Evolutionary conservation across 2,888 invertebrate genomes (phyloP).

Genomic region (Anagyrus pseudococci): DNA sequence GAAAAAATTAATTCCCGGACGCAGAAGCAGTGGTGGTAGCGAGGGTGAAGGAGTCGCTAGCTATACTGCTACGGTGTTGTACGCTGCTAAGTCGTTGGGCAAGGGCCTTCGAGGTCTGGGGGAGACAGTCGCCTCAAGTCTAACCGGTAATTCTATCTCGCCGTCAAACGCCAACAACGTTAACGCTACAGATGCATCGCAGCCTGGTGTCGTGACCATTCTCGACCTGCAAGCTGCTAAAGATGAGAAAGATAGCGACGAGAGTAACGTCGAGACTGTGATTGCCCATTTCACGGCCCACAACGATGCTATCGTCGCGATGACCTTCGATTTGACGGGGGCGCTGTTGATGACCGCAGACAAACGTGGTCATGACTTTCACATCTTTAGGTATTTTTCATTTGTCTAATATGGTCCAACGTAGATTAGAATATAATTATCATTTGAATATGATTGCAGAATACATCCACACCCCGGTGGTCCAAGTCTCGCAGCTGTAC

Average conservation of each 20-base stretch:
- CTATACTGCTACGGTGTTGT: constrained; percentile 91
- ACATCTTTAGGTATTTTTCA: constrained; percentile 73
- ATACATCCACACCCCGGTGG: constrained; percentile 92
- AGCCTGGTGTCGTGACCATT: constrained; percentile 89
- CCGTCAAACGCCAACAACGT: constrained; percentile 48
- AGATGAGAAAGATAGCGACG: constrained; percentile 67
- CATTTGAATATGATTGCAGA: no score
- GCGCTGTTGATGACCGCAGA: constrained; percentile 90
- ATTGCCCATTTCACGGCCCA: constrained; percentile 90
- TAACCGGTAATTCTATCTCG: constrained; percentile 68
- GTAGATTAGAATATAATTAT: no score
- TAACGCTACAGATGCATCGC: constrained; percentile 65
- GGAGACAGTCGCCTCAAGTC: constrained; percentile 89
- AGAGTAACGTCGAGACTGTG: constrained; percentile 75
- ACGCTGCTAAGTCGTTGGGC: constrained; percentile 92
- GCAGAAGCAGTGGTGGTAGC: constrained; percentile 83
- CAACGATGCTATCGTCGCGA: constrained; percentile 84
- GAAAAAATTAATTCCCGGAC: constrained; percentile 78
- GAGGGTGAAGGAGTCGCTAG: constrained; percentile 86
- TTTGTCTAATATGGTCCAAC: no score
- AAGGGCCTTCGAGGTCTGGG: constrained; percentile 89
- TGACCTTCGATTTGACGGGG: constrained; percentile 91
- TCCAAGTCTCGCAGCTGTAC: constrained; percentile 84
- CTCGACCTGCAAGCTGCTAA: constrained; percentile 80
- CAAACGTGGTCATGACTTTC: constrained; percentile 92